Evolutionary conservation across 2,113 vertebrate genomes (phyloP).

Genomic region (Pycnonotus jocosus): DNA sequence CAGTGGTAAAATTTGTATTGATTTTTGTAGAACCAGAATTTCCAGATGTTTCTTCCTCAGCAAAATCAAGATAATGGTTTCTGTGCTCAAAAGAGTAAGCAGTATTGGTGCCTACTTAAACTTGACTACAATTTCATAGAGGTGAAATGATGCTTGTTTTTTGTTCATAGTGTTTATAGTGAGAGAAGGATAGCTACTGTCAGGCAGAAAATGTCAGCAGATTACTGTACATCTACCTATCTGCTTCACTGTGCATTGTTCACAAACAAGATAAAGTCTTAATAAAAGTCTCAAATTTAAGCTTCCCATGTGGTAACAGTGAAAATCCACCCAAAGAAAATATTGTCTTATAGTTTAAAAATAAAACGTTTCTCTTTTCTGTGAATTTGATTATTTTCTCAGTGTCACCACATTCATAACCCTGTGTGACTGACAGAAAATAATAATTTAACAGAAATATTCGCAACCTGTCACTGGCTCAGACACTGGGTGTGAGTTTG

Average conservation of each 20-base stretch:
- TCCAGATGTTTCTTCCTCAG: background rate
- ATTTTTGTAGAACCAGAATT: background rate
- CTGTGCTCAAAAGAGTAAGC: background rate
- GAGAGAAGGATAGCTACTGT: background rate
- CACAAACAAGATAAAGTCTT: background rate
- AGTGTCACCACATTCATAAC: background rate
- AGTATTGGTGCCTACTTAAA: background rate
- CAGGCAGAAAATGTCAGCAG: background rate
- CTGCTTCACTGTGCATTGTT: background rate
- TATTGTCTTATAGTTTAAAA: background rate
- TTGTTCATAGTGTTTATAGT: background rate
- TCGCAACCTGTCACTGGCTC: background rate
- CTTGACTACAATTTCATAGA: background rate
- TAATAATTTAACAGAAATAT: background rate
- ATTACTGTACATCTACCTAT: background rate
- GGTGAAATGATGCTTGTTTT: background rate
- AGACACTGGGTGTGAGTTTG: background rate
- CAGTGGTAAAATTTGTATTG: background rate
- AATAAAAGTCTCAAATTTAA: background rate
- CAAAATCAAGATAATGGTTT: background rate
- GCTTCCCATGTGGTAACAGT: background rate
- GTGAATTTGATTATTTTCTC: background rate
- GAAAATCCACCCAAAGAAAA: background rate
- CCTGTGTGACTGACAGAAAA: background rate
- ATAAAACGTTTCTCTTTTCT: background rate